phyloP scores from a whole-genome alignment of 2,888 invertebrate species.

The Spilarctia lutea region DNA sequence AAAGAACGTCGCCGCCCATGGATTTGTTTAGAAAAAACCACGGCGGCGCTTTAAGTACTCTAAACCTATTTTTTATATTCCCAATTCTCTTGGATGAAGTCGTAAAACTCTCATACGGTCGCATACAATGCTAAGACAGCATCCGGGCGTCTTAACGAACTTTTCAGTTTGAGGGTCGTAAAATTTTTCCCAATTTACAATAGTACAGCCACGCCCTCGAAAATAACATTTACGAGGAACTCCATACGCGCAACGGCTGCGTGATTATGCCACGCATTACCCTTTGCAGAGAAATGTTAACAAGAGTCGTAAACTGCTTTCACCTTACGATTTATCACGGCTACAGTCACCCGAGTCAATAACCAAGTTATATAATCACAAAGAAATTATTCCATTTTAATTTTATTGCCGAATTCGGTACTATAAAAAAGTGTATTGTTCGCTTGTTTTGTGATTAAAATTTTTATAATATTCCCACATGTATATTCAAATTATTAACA shows the following conservation, averaged over 20 bases:
- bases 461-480: conserved; percentile 4
- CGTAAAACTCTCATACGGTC: conserved; percentile 75
- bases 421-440: conserved; percentile 28
- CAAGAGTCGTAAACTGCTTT: conserved; percentile 56
- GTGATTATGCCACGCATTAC: conserved; percentile 42
- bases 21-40: conserved; percentile 66
- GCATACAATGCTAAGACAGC: conserved; percentile 48
- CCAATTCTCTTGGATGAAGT: conserved; percentile 72
- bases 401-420: conserved; percentile 43
- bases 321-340: conserved; percentile 47
- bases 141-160: conserved; percentile 71
- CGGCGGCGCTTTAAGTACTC: conserved; percentile 70
- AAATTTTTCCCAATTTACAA: conserved; percentile 67
- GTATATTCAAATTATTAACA: conserved; percentile 28
- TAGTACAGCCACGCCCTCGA: conserved; percentile 59
- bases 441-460: conserved; percentile 27
- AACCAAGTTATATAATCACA: conserved; percentile 41
- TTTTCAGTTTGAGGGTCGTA: conserved; percentile 70
- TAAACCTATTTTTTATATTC: conserved; percentile 66
- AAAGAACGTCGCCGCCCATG: conserved; percentile 73
- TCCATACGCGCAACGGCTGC: conserved; percentile 62
- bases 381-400: conserved; percentile 40
- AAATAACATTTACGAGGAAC: conserved; percentile 64
- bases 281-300: conserved; percentile 58
- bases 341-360: conserved; percentile 36